phyloP scores from a whole-genome alignment of 2,113 vertebrate species.

The Tringa solitaria region DNA sequence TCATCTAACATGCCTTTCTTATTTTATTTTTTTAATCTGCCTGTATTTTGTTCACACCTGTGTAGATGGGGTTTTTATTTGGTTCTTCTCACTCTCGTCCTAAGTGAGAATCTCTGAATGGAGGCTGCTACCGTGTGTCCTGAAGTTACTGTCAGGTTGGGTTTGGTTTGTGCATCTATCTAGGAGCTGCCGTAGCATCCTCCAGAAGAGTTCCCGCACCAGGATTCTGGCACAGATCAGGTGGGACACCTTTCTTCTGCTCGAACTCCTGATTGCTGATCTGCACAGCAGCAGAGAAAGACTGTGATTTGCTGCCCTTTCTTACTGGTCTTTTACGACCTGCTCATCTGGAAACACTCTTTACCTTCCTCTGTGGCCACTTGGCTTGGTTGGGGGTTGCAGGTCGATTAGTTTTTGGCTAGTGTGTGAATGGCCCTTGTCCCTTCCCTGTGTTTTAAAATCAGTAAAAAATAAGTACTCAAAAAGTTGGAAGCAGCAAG shows the following conservation, averaged over 20 bases:
- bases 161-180: not conserved
- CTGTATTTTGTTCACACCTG: not conserved
- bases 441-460: not conserved
- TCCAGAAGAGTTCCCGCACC: not conserved
- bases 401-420: not conserved
- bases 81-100: not conserved
- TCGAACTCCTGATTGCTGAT: not conserved
- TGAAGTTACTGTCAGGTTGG: not conserved
- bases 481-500: not conserved
- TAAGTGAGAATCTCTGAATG: not conserved
- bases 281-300: not conserved
- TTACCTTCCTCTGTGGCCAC: not conserved
- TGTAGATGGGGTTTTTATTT: not conserved
- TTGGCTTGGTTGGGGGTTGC: not conserved
- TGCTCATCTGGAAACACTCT: not conserved
- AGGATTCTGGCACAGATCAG: not conserved
- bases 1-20: not conserved
- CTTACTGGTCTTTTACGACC: not conserved
- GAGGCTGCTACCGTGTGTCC: not conserved
- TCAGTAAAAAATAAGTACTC: not conserved
- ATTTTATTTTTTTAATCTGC: not conserved
- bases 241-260: not conserved
- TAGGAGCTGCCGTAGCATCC: not conserved
- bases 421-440: fast-evolving
- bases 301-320: not conserved